A percentile compares a stretch with the other conserved stretches of the same genome.
These are phyloP conservation scores for Caenorhabditis becei DNA, from an alignment of 2,888 invertebrate genomes.

Conservation along the genomic window DNA sequence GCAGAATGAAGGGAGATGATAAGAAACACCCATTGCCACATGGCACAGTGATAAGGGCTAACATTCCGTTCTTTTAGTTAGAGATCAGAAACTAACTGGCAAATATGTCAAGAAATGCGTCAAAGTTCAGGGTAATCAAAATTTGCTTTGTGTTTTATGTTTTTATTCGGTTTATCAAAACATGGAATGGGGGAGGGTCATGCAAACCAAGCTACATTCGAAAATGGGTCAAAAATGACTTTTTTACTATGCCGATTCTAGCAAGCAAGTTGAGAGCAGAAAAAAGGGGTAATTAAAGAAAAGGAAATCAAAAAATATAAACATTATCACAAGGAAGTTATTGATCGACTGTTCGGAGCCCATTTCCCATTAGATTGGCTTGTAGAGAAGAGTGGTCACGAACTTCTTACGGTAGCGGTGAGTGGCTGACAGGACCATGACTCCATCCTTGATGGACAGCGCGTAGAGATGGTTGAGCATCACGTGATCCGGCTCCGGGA, in stretches of 20 bases:
- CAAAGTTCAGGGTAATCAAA: neutral
- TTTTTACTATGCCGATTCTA: neutral
- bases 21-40: slow-evolving; percentile 25
- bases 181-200: neutral
- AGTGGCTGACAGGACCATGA: slow-evolving; percentile 98
- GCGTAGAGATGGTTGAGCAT: slow-evolving; percentile 99
- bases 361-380: slow-evolving; percentile 89
- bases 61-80: slow-evolving; percentile 38
- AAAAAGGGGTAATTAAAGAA: neutral
- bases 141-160: neutral
- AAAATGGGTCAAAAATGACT: slow-evolving; percentile 1
- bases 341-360: neutral
- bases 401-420: slow-evolving; percentile 98
- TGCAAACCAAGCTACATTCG: neutral
- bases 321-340: neutral
- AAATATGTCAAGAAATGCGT: neutral
- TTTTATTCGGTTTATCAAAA: neutral
- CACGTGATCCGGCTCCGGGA: slow-evolving; percentile 99
- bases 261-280: neutral
- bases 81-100: slow-evolving; percentile 7
- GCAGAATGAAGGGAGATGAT: slow-evolving; percentile 40
- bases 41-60: slow-evolving; percentile 41
- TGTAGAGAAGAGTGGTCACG: slow-evolving; percentile 97
- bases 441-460: slow-evolving; percentile 99
- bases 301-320: neutral